Percentiles rank a stretch among this genome's conserved stretches.
Conservation (phyloP, 2,888 invertebrate genomes). For the Drosophila anomalata region DNA sequence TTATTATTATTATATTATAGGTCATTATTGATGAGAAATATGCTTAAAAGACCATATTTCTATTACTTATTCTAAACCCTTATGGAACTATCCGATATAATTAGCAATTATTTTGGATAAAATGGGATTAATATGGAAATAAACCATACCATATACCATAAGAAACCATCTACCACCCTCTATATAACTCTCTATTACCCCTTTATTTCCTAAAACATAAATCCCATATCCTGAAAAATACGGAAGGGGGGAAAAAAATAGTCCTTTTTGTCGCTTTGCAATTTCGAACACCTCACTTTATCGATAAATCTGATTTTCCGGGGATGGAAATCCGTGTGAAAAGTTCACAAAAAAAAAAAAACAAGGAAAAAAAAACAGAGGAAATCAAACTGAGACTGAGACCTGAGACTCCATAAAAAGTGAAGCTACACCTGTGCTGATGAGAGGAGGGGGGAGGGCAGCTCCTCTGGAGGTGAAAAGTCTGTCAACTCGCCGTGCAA, state of each 20-base stretch:
- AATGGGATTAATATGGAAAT: no score
- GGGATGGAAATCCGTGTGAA: conserved; percentile 2
- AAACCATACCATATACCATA: no score
- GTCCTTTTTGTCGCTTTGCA: not conserved
- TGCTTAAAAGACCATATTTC: no score
- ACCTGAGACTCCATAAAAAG: conserved; percentile 48
- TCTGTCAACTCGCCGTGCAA: conserved; percentile 50
- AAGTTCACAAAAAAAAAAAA: conserved; percentile 26
- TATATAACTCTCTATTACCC: no score
- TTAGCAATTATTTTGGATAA: not conserved
- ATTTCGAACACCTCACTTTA: not conserved
- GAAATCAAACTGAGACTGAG: conserved; percentile 38
- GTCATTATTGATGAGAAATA: no score
- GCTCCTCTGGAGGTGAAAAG: conserved; percentile 38
- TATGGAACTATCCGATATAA: not conserved
- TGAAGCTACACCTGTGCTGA: conserved; percentile 52
- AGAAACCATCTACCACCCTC: not conserved
- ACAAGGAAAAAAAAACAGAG: conserved; percentile 3
- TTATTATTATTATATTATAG: no score
- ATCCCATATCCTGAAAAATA: no score
- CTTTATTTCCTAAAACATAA: no score
- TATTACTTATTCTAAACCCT: not conserved
- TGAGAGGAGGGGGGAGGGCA: conserved; percentile 2
- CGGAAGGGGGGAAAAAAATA: no score
- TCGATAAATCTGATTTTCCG: conserved; percentile 12